Conservation (phyloP, 2,888 invertebrate species). For the Geophilus truncorum region DNA sequence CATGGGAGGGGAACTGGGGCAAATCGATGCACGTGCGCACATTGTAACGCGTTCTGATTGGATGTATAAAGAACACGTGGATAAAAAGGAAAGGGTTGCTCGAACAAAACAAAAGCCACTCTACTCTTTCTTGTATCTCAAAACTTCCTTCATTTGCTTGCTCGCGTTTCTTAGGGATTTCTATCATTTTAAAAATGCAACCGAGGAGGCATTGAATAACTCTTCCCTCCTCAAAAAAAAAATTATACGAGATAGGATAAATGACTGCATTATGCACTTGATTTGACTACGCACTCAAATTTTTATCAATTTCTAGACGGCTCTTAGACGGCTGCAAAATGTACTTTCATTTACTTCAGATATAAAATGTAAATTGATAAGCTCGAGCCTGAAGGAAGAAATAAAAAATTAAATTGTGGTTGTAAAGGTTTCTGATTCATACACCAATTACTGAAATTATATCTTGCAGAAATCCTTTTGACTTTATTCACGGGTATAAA, state of each 20-base stretch:
- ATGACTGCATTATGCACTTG: neutral
- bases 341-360: no score
- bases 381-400: no score
- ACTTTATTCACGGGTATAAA: no score
- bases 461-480: no score
- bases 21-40: constrained; percentile 27
- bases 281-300: neutral
- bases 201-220: neutral
- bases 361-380: no score
- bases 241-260: neutral
- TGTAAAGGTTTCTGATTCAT: no score
- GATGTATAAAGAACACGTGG: constrained; percentile 4
- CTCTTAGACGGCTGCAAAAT: no score
- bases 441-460: no score
- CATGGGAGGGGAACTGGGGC: neutral
- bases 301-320: no score
- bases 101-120: neutral
- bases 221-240: no score
- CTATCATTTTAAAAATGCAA: constrained; percentile 4
- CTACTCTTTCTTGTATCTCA: neutral
- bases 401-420: no score
- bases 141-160: neutral
- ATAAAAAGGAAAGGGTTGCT: neutral
- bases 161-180: neutral
- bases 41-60: constrained; percentile 9